Evolutionary conservation across 1,140 invertebrate species (phyloP).

Genomic region (Idris sp.): DNA sequence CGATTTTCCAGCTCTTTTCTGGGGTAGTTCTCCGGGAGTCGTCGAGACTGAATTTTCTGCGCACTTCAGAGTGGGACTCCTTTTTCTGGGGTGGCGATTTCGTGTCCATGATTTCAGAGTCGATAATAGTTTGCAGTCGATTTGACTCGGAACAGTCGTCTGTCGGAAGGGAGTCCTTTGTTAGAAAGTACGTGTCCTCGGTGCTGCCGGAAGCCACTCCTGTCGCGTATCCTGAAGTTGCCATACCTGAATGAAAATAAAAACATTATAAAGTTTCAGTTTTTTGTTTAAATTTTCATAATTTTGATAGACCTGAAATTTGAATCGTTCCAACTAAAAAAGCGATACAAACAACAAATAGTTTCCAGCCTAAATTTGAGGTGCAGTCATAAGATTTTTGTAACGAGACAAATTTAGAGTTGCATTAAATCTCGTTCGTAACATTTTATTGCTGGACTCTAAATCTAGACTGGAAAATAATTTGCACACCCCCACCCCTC

Average conservation of each 20-base stretch:
- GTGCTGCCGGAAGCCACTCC: constrained; percentile 17
- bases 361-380: too few relatives aligned
- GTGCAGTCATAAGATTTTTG: too few relatives aligned
- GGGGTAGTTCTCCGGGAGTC: constrained; percentile 73
- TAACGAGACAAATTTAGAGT: too few relatives aligned
- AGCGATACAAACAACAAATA: too few relatives aligned
- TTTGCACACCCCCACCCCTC: too few relatives aligned
- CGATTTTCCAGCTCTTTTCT: constrained; percentile 69
- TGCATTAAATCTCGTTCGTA: too few relatives aligned
- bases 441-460: too few relatives aligned
- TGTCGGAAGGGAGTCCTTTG: constrained; percentile 63
- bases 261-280: too few relatives aligned
- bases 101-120: constrained; percentile 70
- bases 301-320: too few relatives aligned
- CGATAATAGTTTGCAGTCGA: constrained; percentile 74
- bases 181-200: constrained; percentile 66
- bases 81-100: constrained; percentile 62
- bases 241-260: constrained; percentile 22
- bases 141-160: constrained; percentile 66
- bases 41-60: constrained; percentile 71
- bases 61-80: constrained; percentile 66
- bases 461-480: too few relatives aligned
- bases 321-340: too few relatives aligned
- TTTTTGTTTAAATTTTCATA: too few relatives aligned
- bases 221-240: constrained; percentile 22